Base-by-base conservation (phyloP, 2,797 vertebrate species). In the Anabacerthia variegaticeps region DNA sequence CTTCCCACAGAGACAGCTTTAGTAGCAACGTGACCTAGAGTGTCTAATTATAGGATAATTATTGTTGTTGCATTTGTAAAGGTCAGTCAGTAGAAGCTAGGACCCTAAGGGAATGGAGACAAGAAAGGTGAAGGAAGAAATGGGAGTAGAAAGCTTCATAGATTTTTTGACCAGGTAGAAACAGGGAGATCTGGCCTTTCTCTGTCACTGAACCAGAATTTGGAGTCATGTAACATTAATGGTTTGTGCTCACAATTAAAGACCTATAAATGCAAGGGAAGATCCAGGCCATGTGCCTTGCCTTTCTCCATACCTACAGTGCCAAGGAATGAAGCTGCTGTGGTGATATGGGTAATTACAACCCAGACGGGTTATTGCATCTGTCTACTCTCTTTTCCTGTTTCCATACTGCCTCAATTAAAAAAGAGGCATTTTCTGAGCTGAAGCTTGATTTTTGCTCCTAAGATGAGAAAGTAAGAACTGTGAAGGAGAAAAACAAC, bases 11-110 rank as follows among this genome's bases (percentile, higher is more conserved):
- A 5, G 83, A 87, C 91, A 82, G 49, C 86, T 89, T 95, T 88
- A 95, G 88, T 81, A 92, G 85, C 95, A 92, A 88, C 4, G 69
- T 95, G 95, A 93, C 93, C 95, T 96, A 28, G 51, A 96, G 83
- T 90, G 66, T 84, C 93, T 96, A 96, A 96, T 97, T 96, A 97
- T 82, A 95, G 90, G 68, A 95, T 97, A 96, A 97, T 97, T 94
- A 92, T 52, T 97, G 92, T 96, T 97, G 93, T 96, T 96, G 90
- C 84, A 30, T 93, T 89, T 94, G 56, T 89, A 77, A 94, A 97
- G 95, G 96, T 96, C 95, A 95, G 92, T 73, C 85, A 76, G 87
- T 88, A 66, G 95, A 96, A 96, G 95, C 79, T 49, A 84, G 76
- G 95, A 96, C 92, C 95, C 81, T 96, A 79, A 93, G 96, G 95